Percentiles rank a stretch among this genome's conserved stretches.
phyloP scores from a whole-genome alignment of 2,888 invertebrate species.

The Alloplasta piceator region DNA sequence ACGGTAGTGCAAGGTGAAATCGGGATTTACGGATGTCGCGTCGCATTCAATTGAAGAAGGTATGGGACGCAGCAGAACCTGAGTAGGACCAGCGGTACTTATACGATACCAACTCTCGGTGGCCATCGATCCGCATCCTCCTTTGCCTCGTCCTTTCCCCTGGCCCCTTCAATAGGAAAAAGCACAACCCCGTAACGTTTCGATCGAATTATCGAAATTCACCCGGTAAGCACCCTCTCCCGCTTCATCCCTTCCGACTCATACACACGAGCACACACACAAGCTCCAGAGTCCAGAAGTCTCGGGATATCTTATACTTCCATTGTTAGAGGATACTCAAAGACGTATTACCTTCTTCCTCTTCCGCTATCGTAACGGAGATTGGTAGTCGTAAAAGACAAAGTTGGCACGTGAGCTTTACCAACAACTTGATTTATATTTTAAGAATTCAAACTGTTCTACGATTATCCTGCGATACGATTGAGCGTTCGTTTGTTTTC shows the following conservation, averaged over 20 bases:
- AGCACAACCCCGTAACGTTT: conserved; percentile 28
- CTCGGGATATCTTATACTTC: conserved; percentile 26
- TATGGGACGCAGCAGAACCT: conserved; percentile 46
- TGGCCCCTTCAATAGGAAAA: too few species aligned
- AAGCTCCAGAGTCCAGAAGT: neutral
- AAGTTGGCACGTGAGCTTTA: conserved; percentile 25
- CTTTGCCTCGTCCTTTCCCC: neutral
- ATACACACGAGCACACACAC: too few species aligned
- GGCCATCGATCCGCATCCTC: conserved; percentile 58
- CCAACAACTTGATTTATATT: conserved; percentile 32
- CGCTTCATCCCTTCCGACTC: conserved; percentile 17
- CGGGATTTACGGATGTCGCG: conserved; percentile 59
- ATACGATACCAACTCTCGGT: conserved; percentile 47
- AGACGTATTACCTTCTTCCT: conserved; percentile 1
- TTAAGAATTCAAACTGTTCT: conserved; percentile 26
- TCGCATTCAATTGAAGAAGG: conserved; percentile 67
- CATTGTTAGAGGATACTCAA: conserved; percentile 11
- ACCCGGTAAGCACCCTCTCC: conserved; percentile 50
- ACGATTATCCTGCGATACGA: neutral
- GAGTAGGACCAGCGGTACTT: conserved; percentile 14
- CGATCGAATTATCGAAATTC: conserved; percentile 68
- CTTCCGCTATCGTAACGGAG: conserved; percentile 7
- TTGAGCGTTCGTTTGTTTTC: too few species aligned
- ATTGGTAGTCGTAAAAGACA: conserved; percentile 20
- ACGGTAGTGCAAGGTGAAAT: conserved; percentile 49